phyloP scores from a whole-genome alignment of 2,113 vertebrate genomes.

The Agelaius phoeniceus region DNA sequence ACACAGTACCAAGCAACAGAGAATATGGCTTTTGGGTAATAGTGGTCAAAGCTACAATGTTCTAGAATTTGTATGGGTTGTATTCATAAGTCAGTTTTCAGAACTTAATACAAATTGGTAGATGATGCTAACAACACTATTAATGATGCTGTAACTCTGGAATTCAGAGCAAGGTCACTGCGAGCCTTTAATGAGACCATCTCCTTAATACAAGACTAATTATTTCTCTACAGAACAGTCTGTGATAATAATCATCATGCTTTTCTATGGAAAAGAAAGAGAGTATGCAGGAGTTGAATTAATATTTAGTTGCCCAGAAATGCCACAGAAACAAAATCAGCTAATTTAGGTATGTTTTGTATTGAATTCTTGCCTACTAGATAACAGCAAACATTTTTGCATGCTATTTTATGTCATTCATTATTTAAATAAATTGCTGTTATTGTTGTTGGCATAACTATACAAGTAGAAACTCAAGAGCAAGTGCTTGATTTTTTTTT shows the following conservation, averaged over 20 bases:
- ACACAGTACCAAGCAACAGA: conserved; percentile 7
- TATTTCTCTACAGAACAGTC: conserved; percentile 59
- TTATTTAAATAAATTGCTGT: background rate
- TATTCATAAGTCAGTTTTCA: conserved; percentile 57
- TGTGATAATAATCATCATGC: conserved; percentile 49
- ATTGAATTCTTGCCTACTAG: conserved; percentile 33
- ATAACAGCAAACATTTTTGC: background rate
- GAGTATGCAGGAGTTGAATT: conserved; percentile 14
- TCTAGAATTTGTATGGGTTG: conserved; percentile 49
- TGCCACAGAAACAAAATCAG: conserved; percentile 8
- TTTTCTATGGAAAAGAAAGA: conserved; percentile 32
- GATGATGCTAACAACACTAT: conserved; percentile 58
- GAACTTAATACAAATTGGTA: conserved; percentile 61
- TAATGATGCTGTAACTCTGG: conserved; percentile 66
- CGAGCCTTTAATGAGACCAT: conserved; percentile 60
- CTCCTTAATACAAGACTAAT: conserved; percentile 58
- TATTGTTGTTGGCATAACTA: background rate
- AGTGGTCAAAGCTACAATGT: conserved; percentile 38
- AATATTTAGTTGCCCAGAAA: conserved; percentile 24
- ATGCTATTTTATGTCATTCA: background rate
- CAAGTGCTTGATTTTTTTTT: background rate
- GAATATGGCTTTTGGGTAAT: background rate
- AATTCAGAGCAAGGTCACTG: conserved; percentile 70
- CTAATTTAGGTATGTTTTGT: conserved; percentile 46
- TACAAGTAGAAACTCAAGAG: background rate